A percentile compares a stretch with the other conserved stretches of the same genome.
Evolutionary conservation across 1,140 invertebrate species (phyloP).

Genomic region (Monomorium pharaonis): DNA sequence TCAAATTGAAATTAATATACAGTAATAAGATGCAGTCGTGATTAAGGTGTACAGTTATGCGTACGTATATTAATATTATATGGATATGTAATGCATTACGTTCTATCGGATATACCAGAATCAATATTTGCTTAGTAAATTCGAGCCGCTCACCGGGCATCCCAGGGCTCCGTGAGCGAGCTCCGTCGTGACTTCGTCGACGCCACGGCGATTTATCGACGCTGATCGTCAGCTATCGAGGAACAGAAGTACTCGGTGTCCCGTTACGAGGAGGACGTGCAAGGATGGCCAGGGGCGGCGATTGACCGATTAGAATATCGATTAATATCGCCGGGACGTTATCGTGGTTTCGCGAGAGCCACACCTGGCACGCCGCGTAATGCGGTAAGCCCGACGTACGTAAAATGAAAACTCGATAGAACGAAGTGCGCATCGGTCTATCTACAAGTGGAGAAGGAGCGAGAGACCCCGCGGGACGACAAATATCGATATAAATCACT

Average conservation of each 20-base stretch:
- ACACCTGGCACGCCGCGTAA: slow-evolving; percentile 58
- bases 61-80: neutral
- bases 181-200: slow-evolving; percentile 42
- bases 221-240: slow-evolving; percentile 54
- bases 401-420: neutral
- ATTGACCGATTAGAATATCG: slow-evolving; percentile 81
- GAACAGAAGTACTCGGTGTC: slow-evolving; percentile 64
- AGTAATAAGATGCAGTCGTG: neutral
- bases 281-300: slow-evolving; percentile 74
- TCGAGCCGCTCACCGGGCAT: slow-evolving; percentile 28
- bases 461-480: neutral
- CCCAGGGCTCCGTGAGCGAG: neutral
- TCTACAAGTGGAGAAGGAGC: neutral
- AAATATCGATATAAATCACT: neutral
- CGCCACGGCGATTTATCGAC: slow-evolving; percentile 58
- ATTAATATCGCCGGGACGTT: slow-evolving; percentile 78
- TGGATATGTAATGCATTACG: neutral
- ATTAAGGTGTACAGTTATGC: neutral
- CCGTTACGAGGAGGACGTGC: slow-evolving; percentile 78
- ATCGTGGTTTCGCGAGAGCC: slow-evolving; percentile 52
- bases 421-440: neutral
- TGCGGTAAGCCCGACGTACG: neutral
- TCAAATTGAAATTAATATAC: neutral
- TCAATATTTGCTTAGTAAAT: slow-evolving; percentile 35
- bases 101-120: slow-evolving; percentile 40